Base-by-base conservation (phyloP, 2,888 invertebrate genomes). In the Globia sparganii region DNA sequence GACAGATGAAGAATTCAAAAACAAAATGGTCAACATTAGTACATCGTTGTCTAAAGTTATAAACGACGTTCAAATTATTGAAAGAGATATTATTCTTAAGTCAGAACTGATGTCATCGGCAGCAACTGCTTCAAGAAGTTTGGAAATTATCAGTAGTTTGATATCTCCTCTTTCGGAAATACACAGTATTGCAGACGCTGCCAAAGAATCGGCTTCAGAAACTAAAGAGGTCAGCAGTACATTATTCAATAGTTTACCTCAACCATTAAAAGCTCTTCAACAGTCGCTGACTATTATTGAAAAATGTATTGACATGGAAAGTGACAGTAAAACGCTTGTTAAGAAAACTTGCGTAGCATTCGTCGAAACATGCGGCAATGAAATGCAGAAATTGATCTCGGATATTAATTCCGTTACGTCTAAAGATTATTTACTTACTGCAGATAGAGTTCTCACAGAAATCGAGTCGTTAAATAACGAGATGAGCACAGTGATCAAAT, bases 261-360 rank as follows among this genome's bases (percentile, higher is more conserved):
- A 96, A 40, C 97, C 98, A 4, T 94, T 98, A 58, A 97, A 97
- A 86, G 95, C 97, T 49, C 92, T 98, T 37, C 97, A 98, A 88
- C 97, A 97, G 87, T 97, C 97, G 40, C 91, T 98, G 9, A 97
- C 97, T 31, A 97, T 97, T 2, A 97, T 98, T 58, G 97, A 98
- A 91, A 97, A 97, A 91, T 98, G 98, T 89, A 97, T 97, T 58
- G 97, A 97, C 87, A 97, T 97, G 85, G 97, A 97, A 91, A 97
- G 97, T 85, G 97, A 97, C 58, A 97, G 97, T 21, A 97, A 97
- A 74, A 98, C 98, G 0, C 93, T 98, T 15, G 97, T 98, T 2
- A 97, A 98, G 90, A 97, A 97, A 89, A 98, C 98, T 0, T 98
- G 98, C 91, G 97, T 97, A 25, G 97, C 97, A 86, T 97, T 98